phyloP scores from a whole-genome alignment of 1,140 invertebrate species.

The Samia ricini region DNA sequence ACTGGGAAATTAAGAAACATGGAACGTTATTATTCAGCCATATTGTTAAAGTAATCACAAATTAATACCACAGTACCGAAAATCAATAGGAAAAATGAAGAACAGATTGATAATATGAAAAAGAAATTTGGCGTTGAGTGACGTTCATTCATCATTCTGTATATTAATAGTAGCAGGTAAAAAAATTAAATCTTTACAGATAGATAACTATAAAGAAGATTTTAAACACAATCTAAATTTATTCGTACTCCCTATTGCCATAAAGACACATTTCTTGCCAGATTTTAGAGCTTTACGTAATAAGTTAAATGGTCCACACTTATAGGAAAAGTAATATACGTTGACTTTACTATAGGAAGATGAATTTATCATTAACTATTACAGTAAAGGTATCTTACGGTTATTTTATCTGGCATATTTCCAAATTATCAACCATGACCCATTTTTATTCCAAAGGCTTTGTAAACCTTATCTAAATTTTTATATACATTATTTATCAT shows the following conservation, averaged over 20 bases:
- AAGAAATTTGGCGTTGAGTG: neutral
- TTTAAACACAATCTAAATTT: too few species aligned
- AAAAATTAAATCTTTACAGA: neutral
- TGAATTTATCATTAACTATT: neutral
- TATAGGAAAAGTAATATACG: neutral
- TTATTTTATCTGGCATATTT: constrained; percentile 17
- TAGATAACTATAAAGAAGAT: too few species aligned
- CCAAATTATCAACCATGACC: constrained; percentile 23
- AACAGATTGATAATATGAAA: neutral
- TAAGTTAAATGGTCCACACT: neutral
- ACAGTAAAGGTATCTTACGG: too few species aligned
- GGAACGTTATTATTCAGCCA: too few species aligned
- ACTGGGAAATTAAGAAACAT: too few species aligned
- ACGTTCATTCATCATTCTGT: neutral
- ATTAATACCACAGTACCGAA: too few species aligned
- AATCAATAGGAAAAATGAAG: neutral
- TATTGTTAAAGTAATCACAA: too few species aligned
- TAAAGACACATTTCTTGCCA: too few species aligned
- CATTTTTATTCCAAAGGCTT: constrained; percentile 7
- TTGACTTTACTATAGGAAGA: neutral
- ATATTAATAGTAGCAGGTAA: neutral
- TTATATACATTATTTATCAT: too few species aligned
- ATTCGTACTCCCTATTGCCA: too few species aligned
- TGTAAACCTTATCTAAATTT: neutral
- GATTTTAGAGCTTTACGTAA: neutral